These are phyloP conservation scores for Peromyscus leucopus DNA, from an alignment of 2,113 vertebrate genomes.

Conservation along the genomic window DNA sequence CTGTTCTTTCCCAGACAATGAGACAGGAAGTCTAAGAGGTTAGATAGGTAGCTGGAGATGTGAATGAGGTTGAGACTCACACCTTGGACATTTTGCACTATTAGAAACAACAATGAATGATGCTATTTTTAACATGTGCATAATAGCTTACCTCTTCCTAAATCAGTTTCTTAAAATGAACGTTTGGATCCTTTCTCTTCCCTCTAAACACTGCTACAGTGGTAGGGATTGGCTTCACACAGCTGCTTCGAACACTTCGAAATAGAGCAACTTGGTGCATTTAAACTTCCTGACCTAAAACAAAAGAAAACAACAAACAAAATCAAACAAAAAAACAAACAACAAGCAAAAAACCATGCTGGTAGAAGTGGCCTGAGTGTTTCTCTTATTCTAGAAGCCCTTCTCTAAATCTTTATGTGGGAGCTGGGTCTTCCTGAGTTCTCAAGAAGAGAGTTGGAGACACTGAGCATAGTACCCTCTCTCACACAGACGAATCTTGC, in stretches of 20 bases:
- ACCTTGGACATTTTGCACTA: background rate
- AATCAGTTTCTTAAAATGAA: background rate
- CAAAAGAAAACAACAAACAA: background rate
- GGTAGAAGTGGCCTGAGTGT: background rate
- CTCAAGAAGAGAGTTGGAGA: background rate
- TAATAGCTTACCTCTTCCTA: conserved; percentile 14
- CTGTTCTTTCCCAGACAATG: background rate
- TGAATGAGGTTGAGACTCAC: background rate
- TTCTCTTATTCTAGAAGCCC: background rate
- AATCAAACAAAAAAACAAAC: background rate
- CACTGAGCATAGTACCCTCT: background rate
- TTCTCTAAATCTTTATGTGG: background rate
- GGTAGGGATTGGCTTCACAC: background rate
- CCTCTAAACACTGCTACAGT: background rate
- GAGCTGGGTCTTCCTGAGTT: background rate
- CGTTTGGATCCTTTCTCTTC: background rate
- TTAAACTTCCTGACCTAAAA: background rate
- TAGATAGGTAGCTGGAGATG: background rate
- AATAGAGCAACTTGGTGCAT: background rate
- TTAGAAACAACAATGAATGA: background rate
- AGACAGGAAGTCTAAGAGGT: background rate
- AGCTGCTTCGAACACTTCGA: background rate
- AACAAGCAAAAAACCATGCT: background rate
- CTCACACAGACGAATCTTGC: background rate
- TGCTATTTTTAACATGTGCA: background rate